These are phyloP conservation scores for Colinus virginianus DNA, from an alignment of 2,113 vertebrate species.

Conservation along the genomic window DNA sequence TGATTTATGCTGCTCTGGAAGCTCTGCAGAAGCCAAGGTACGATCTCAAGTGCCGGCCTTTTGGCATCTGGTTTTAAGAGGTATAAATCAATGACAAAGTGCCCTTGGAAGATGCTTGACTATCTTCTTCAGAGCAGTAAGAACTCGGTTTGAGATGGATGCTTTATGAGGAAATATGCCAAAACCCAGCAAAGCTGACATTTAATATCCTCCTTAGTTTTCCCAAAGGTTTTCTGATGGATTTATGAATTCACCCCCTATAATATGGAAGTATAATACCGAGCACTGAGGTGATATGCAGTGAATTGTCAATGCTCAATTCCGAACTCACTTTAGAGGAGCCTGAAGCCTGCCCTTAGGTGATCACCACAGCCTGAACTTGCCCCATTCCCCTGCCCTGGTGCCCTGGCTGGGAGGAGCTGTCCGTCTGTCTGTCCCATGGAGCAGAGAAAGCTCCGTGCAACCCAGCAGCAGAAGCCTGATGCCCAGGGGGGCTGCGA, in stretches of 20 bases:
- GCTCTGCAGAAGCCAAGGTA: not conserved
- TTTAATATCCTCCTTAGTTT: constrained; percentile 5
- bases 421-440: not conserved
- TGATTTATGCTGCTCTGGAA: not conserved
- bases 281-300: not conserved
- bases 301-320: not conserved
- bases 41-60: fast-evolving
- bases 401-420: not conserved
- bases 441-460: not conserved
- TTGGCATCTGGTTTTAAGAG: not conserved
- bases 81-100: constrained; percentile 4
- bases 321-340: not conserved
- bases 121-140: not conserved
- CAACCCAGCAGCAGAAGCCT: not conserved
- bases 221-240: not conserved
- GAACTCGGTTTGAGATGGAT: not conserved
- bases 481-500: not conserved
- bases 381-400: not conserved
- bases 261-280: not conserved
- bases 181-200: not conserved
- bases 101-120: not conserved
- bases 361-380: not conserved
- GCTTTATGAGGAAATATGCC: not conserved
- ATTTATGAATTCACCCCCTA: not conserved
- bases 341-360: not conserved